These are phyloP conservation scores for Phalera bucephala DNA, from an alignment of 2,888 invertebrate species.

Conservation along the genomic window DNA sequence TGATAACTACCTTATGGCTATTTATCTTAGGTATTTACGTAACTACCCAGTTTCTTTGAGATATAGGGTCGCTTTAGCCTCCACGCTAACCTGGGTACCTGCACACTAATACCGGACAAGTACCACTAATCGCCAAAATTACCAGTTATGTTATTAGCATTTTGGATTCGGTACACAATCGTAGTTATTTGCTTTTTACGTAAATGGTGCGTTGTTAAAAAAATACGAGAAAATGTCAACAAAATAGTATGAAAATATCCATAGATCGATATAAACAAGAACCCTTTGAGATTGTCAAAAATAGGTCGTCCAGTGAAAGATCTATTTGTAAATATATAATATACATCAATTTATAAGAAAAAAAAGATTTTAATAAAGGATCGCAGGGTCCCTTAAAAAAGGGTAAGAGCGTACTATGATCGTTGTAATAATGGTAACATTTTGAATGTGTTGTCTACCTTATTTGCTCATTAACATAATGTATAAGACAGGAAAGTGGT, in stretches of 20 bases:
- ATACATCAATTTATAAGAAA: too few species aligned
- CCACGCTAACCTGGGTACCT: constrained; percentile 8
- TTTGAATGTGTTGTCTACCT: constrained; percentile 16
- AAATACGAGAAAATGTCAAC: neutral
- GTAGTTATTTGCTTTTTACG: constrained; percentile 13
- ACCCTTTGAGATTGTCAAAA: too few species aligned
- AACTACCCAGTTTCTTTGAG: constrained; percentile 7
- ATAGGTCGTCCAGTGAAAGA: too few species aligned
- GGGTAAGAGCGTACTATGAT: constrained; percentile 19
- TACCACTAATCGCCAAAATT: constrained; percentile 9
- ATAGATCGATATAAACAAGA: too few species aligned
- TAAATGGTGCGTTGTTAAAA: constrained; percentile 16
- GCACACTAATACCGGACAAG: constrained; percentile 13
- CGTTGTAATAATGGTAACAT: constrained; percentile 10
- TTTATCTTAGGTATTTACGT: constrained; percentile 5
- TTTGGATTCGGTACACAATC: constrained; percentile 6
- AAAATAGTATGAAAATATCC: too few species aligned
- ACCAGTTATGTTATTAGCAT: constrained; percentile 3
- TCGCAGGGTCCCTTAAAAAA: constrained; percentile 13
- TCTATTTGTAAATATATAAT: too few species aligned
- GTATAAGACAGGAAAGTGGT: neutral
- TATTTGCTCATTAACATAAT: constrained; percentile 9
- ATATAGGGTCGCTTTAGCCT: constrained; percentile 17
- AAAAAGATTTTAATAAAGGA: too few species aligned
- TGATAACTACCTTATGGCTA: constrained; percentile 16